phyloP scores from a whole-genome alignment of 2,797 vertebrate genomes.

The Dryobates pubescens region DNA sequence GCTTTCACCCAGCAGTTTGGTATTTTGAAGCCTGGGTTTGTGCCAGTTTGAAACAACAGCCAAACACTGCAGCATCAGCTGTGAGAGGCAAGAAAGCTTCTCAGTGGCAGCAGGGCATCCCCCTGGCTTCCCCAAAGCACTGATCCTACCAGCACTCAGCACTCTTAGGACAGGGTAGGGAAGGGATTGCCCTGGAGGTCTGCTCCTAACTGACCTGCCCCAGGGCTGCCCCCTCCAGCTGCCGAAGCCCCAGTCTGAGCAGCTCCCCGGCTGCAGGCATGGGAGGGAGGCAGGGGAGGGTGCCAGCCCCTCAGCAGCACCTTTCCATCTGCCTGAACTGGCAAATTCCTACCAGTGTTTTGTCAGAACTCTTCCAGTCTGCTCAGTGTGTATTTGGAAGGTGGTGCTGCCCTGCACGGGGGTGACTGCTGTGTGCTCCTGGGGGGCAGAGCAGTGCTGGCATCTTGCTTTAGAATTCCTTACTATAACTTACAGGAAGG shows the following conservation, averaged over 20 bases:
- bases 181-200: not conserved
- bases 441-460: not conserved
- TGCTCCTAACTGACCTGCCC: not conserved
- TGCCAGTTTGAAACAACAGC: not conserved
- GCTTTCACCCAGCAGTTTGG: conserved; percentile 14
- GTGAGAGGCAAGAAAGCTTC: not conserved
- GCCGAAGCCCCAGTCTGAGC: not conserved
- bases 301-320: not conserved
- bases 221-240: not conserved
- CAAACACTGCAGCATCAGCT: conserved; percentile 14
- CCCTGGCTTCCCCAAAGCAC: not conserved
- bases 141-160: not conserved
- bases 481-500: not conserved
- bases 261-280: not conserved
- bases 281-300: not conserved
- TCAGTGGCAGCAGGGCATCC: not conserved
- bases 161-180: not conserved
- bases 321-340: not conserved
- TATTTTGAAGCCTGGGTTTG: conserved; percentile 22
- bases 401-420: not conserved
- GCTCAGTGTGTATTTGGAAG: not conserved
- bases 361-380: not conserved
- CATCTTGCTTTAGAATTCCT: not conserved
- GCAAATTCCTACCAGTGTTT: conserved; percentile 4
- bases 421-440: not conserved